Percentiles rank a stretch among this genome's conserved stretches.
These are phyloP conservation scores for Riparia riparia DNA, from an alignment of 2,113 vertebrate genomes.

Conservation along the genomic window DNA sequence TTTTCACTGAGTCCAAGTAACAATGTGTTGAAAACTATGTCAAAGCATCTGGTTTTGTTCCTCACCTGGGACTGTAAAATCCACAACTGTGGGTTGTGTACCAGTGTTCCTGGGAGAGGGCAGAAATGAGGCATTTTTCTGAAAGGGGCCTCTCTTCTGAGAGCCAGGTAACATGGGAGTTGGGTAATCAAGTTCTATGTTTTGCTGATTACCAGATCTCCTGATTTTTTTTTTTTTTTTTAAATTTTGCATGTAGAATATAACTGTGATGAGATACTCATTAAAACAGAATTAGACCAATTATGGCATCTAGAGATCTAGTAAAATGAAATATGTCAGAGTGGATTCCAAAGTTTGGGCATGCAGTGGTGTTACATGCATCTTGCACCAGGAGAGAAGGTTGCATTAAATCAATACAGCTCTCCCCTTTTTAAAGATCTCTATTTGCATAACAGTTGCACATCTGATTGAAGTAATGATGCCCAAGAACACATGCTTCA, in stretches of 20 bases:
- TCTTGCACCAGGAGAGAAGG: background rate
- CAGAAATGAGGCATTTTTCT: background rate
- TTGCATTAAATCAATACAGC: background rate
- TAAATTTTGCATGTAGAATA: background rate
- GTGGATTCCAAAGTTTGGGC: background rate
- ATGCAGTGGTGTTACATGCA: background rate
- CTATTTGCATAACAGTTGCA: background rate
- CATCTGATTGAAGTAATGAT: background rate
- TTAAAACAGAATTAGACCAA: background rate
- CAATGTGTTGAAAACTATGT: rapidly evolving
- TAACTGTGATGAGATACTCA: background rate
- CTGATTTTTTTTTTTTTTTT: background rate
- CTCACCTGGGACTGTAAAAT: background rate
- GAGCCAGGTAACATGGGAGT: background rate
- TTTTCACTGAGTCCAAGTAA: background rate
- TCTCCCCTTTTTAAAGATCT: background rate
- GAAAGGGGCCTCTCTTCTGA: background rate
- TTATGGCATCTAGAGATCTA: background rate
- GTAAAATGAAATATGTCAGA: background rate
- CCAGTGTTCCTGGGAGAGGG: background rate
- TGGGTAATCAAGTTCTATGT: background rate
- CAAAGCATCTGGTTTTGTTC: background rate
- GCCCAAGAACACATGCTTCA: background rate
- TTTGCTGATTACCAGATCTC: background rate
- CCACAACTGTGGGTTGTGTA: background rate